A percentile compares a stretch with the other conserved stretches of the same genome.
Conservation (phyloP, 2,113 vertebrate species). For the Pelobates fuscus region DNA sequence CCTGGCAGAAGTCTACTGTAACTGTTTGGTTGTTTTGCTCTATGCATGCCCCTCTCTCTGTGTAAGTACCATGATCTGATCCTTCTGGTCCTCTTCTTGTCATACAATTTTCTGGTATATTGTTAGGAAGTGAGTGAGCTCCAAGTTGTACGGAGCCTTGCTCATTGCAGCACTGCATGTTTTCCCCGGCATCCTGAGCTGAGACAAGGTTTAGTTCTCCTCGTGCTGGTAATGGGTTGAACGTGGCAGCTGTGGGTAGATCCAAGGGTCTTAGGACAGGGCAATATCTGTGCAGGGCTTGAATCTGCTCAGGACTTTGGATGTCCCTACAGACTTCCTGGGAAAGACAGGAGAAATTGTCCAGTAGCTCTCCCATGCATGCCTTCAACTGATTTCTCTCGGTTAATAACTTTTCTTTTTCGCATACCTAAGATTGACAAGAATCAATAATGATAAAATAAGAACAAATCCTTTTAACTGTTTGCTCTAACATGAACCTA, state of each 20-base stretch:
- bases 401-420: slow-evolving; percentile 95
- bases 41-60: slow-evolving; percentile 74
- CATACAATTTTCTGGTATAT: slow-evolving; percentile 71
- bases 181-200: slow-evolving; percentile 75
- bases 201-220: slow-evolving; percentile 78
- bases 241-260: slow-evolving; percentile 70
- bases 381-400: slow-evolving; percentile 97
- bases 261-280: slow-evolving; percentile 86
- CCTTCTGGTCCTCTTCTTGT: slow-evolving; percentile 65
- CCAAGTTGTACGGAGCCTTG: slow-evolving; percentile 67
- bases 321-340: slow-evolving; percentile 96
- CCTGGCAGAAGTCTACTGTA: slow-evolving; percentile 98
- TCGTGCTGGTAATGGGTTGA: slow-evolving; percentile 74
- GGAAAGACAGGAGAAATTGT: slow-evolving; percentile 98
- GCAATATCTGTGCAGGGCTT: slow-evolving; percentile 94
- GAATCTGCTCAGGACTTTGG: slow-evolving; percentile 94
- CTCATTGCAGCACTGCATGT: slow-evolving; percentile 76
- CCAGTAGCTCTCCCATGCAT: slow-evolving; percentile 95
- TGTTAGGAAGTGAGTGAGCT: slow-evolving; percentile 68
- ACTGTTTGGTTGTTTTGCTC: slow-evolving; percentile 91
- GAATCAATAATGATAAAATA: background rate
- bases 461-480: too few species aligned
- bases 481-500: too few species aligned
- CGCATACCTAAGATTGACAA: slow-evolving; percentile 77
- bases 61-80: slow-evolving; percentile 72